Evolutionary conservation across 37 sponge, comb jelly and placozoan species (phyloP), one percentile per base, ranked within the genome.

Genomic region (Beroe ovata): DNA sequence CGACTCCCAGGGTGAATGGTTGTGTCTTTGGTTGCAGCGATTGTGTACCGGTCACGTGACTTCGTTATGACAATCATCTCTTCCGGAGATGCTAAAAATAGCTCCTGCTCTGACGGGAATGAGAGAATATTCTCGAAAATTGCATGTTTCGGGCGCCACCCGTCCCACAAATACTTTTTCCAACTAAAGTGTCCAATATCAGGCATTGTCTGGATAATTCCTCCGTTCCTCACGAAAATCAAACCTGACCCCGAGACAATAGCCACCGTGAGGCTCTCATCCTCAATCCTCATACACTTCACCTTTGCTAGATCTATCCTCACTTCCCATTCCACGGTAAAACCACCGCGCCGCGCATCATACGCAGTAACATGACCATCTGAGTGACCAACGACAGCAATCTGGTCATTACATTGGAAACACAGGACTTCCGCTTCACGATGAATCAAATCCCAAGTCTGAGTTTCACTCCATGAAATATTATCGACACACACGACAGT

Each of bases 381-480:
- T 1, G 30, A 4, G 30, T 66, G 69, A 29, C 69, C 69, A 33
- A 66, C 16, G 2, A 66, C 69, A 2, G 33, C 28, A 3, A 39
- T 16, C 26, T 37, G 2, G 4, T 77, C 84, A 20, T 11, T 41
- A 23, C 54, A 11, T 20, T 77, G 36, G 8, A 39, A 39, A 39
- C 35, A 77, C 0, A 77, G 54, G n/a, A 77, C 84, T 23, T 62
- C 63, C 47, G 38, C 84, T 1, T 42, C 84, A 77, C 36, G 30
- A 16, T 66, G 36, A 11, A 25, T 26, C 36, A 66, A 37, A 1
- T 66, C 8, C 33, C 36, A 25, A 1, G 16, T 66, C 33, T 29
- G 36, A 4, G 36, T 14, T 1, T 11, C 36, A 32, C 34, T 66
- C 69, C 69, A 66, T 0, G 69, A 32, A 18, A 30, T 32, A 30